These are phyloP conservation scores for Trichonephila clavipes DNA, from an alignment of 1,140 invertebrate species.

Conservation along the genomic window DNA sequence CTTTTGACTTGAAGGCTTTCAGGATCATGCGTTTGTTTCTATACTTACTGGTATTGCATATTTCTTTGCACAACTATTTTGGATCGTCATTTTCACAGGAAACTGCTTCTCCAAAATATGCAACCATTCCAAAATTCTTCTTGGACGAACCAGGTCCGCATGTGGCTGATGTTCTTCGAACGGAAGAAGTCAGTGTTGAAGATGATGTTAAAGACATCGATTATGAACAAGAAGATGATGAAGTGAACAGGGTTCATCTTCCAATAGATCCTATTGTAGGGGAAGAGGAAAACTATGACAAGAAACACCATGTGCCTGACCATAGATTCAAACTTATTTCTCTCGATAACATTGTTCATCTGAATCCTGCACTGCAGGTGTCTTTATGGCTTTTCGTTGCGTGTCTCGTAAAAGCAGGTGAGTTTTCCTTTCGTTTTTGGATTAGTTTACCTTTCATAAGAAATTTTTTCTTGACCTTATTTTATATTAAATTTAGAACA, in stretches of 20 bases:
- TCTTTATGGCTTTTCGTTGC: conserved; percentile 56
- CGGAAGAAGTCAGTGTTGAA: conserved; percentile 26
- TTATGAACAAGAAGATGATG: conserved; percentile 58
- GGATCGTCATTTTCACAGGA: conserved; percentile 16
- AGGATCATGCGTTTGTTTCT: conserved; percentile 28
- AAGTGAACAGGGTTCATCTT: conserved; percentile 55
- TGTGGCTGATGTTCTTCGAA: conserved; percentile 34
- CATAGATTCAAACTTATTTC: conserved; percentile 70
- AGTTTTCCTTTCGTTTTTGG: background rate
- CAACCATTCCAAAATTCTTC: background rate
- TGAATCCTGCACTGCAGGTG: conserved; percentile 61
- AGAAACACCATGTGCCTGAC: conserved; percentile 37
- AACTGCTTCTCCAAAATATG: background rate
- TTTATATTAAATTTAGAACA: too few species aligned
- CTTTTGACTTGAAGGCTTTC: background rate
- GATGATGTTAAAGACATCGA: conserved; percentile 14
- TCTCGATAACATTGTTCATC: conserved; percentile 67
- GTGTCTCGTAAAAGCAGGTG: conserved; percentile 61
- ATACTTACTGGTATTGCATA: background rate
- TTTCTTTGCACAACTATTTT: background rate
- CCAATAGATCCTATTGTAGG: conserved; percentile 42
- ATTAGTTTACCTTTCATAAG: background rate
- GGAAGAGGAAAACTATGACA: conserved; percentile 9
- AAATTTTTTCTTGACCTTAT: background rate
- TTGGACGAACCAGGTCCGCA: background rate